Percentiles rank a stretch among this genome's conserved stretches.
These are phyloP conservation scores for Siderastrea siderea DNA, from an alignment of 92 coral and sea anemone species.

Conservation along the genomic window DNA sequence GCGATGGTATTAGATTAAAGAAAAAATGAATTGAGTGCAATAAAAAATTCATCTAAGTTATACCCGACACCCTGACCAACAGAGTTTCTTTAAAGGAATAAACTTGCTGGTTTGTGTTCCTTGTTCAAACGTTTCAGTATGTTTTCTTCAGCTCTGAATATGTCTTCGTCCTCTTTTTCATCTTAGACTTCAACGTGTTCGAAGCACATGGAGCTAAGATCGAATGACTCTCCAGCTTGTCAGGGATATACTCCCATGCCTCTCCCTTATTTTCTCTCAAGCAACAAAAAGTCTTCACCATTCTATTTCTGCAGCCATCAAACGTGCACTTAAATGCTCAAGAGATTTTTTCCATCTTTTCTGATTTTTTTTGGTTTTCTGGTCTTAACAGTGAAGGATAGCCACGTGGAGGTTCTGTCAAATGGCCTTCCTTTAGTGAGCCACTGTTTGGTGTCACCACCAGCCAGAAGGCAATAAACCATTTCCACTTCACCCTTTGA, in stretches of 20 bases:
- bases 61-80: no score
- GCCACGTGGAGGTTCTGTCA: not conserved
- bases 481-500: conserved; percentile 21
- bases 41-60: no score
- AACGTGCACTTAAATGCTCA: not conserved
- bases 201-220: not conserved
- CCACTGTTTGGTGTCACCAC: conserved; percentile 13
- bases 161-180: not conserved
- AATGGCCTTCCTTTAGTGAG: not conserved
- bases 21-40: no score
- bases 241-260: conserved; percentile 22
- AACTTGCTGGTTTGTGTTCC: conserved; percentile 4
- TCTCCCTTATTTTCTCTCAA: not conserved
- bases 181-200: not conserved
- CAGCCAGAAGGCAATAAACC: conserved; percentile 18
- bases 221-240: conserved; percentile 18
- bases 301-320: not conserved
- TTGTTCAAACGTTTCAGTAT: conserved; percentile 11
- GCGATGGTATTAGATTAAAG: no score
- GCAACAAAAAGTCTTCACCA: conserved; percentile 6
- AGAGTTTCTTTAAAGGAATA: no score
- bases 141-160: conserved; percentile 8
- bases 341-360: not conserved
- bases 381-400: conserved; percentile 3
- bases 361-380: conserved; percentile 1